Base-by-base conservation (phyloP, 2,797 vertebrate genomes). In the Peromyscus nudipes region DNA sequence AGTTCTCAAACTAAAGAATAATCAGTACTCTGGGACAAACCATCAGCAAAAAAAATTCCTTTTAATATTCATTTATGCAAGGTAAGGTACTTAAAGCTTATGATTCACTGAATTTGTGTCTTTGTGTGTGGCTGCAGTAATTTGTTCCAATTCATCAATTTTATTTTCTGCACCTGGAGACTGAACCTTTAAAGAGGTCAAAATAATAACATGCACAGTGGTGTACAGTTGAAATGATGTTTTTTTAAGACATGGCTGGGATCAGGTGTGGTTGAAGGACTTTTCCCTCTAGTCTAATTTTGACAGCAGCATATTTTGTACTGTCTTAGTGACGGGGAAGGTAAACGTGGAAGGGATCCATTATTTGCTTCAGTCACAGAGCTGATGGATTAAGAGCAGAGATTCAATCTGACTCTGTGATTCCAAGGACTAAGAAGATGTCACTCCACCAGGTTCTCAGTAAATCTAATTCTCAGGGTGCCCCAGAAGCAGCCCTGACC, bases 121-220 rank as follows among this genome's bases (percentile, higher is more conserved):
- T 96, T 55, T 89, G 37, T 96, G 80, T 85, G 43, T 65, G 95
- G 82, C 97, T 96, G 17, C 27, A 92, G 71, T 40, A 81, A 94
- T 97, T 96, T 96, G 87, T 97, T 97, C 94, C 90, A 95, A 95
- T 95, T 96, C 94, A 97, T 94, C 84, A 96, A 94, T 93, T 97
- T 95, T 79, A 91, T 95, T 97, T 97, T 96, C 60, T 83, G 87
- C 90, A 97, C 94, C 92, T 97, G 94, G 95, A 97, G 87, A 94
- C 89, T 91, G 87, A 77, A 82, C 93, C 73, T 97, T 92, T 96
- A 84, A 96, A 89, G 91, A 97, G 95, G 96, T 96, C 95, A 97
- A 67, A 89, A 95, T 89, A 67, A 76, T 93, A 95, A 73, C 88
- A 85, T 46, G 43, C 4, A 81, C 75, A 87, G 43, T 84, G 55